Conservation (phyloP, 2,888 invertebrate species). For the Cyaniris semiargus region DNA sequence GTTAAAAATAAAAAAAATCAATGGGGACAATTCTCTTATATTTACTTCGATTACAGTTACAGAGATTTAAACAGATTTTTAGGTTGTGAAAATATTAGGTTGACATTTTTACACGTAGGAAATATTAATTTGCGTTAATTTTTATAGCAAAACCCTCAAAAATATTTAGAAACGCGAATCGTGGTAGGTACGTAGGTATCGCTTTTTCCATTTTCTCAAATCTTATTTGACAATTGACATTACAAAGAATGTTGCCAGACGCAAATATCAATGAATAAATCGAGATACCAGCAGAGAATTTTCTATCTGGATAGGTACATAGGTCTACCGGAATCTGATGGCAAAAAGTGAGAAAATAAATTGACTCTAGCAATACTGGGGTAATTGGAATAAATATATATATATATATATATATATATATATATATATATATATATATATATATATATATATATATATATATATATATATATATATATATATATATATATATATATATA, state of each 20-base stretch:
- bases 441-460: too few species aligned
- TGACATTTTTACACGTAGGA: slow-evolving; percentile 10
- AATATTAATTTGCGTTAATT: not conserved
- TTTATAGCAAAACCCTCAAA: slow-evolving; percentile 18
- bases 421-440: too few species aligned
- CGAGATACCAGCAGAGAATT: not conserved
- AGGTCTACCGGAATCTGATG: too few species aligned
- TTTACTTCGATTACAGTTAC: slow-evolving; percentile 58
- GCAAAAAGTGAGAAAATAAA: too few species aligned
- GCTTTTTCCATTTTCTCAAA: slow-evolving; percentile 11
- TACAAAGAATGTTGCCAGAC: slow-evolving; percentile 19
- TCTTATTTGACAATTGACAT: slow-evolving; percentile 34
- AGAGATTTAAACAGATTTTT: slow-evolving; percentile 36
- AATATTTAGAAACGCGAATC: slow-evolving; percentile 23
- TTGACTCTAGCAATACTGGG: too few species aligned
- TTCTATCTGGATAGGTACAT: too few species aligned
- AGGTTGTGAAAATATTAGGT: slow-evolving; percentile 11
- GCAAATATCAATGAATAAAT: not conserved
- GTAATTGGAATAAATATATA: too few species aligned
- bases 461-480: too few species aligned
- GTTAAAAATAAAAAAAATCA: slow-evolving; percentile 76
- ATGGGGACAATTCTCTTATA: slow-evolving; percentile 69
- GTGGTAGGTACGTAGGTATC: too few species aligned
- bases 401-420: too few species aligned
- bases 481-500: too few species aligned